Base-by-base conservation (phyloP, 37 sponge, comb jelly and placozoan genomes). In the Agelas oroides region DNA sequence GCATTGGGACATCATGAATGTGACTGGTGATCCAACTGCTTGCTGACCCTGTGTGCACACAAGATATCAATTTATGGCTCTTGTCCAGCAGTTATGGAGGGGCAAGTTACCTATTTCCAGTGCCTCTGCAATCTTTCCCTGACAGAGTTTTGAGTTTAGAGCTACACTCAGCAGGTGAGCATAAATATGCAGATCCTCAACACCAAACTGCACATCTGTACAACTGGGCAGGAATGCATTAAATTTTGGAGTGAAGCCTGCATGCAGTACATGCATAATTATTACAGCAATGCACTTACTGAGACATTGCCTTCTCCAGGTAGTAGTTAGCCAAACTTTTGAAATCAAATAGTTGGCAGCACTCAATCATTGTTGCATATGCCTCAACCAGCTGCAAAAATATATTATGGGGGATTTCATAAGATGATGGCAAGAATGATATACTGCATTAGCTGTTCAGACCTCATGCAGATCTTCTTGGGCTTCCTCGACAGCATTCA, bases 281-380 rank as follows among this genome's bases (percentile, higher is more conserved):
- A 20, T 56, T 28, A 31, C n/a, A 70, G 14, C 1, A 61, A 13
- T 18, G 5, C 17, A 81, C 91, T 67, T 46, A 91, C 91, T 75
- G 64, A 5, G 58, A 33, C 33, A 86, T 57, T 15, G 87, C 87
- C 53, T 80, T 71, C 61, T 83, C 75, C 27, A 81, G 24, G 37
- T 88, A 92, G 37, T 66, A 33, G 63, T 72, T 79, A 1, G 75
- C 85, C 18, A 92, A 57, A 2, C 78, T 65, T 34, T 73, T 77
- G 40, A 76, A 73, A 17, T 80, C 64, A 33, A 89, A 88, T 41
- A 72, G 65, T 70, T 92, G 90, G 64, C 92, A 92, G 59, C 95
- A 92, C 59, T 89, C 89, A 35, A 95, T 81, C 84, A 92, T 81
- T 13, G 83, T 80, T 46, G 93, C 75, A 81, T 95, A 95, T 0